Evolutionary conservation across 1,140 invertebrate genomes (phyloP).

Genomic region (Tetragonula clypearis): DNA sequence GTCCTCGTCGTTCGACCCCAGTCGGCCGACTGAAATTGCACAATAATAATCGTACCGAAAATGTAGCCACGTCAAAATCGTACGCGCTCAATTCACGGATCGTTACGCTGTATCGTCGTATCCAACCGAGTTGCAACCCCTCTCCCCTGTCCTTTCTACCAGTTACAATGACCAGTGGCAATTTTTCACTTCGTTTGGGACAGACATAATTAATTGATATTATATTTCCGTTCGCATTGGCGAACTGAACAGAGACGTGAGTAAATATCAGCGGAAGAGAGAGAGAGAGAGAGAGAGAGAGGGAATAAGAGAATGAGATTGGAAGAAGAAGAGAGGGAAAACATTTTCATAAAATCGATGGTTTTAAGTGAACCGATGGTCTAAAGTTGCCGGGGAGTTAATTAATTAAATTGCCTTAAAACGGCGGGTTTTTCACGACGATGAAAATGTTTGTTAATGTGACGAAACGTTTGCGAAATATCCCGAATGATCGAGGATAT

Average conservation of each 20-base stretch:
- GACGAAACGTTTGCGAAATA: background rate
- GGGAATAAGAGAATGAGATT: background rate
- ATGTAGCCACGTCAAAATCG: conserved; percentile 30
- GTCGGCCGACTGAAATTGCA: conserved; percentile 4
- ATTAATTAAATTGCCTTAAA: background rate
- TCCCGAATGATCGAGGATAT: background rate
- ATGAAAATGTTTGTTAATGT: background rate
- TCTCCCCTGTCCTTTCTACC: background rate
- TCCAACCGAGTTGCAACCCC: background rate
- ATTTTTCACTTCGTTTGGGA: conserved; percentile 20
- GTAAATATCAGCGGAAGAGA: background rate
- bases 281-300: background rate
- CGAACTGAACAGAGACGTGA: background rate
- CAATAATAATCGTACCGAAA: conserved; percentile 36
- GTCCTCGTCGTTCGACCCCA: conserved; percentile 2
- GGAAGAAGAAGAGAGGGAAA: background rate
- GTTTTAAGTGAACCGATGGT: background rate
- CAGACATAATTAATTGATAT: conserved; percentile 39
- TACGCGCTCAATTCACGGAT: conserved; percentile 26
- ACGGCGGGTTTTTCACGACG: background rate
- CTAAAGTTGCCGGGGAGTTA: background rate
- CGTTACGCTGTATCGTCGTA: conserved; percentile 9
- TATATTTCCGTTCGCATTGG: background rate
- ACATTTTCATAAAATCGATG: no score
- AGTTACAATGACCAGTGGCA: conserved; percentile 5